phyloP scores from a whole-genome alignment of 2,113 vertebrate species.

The Machaerirhynchus nigripectus region DNA sequence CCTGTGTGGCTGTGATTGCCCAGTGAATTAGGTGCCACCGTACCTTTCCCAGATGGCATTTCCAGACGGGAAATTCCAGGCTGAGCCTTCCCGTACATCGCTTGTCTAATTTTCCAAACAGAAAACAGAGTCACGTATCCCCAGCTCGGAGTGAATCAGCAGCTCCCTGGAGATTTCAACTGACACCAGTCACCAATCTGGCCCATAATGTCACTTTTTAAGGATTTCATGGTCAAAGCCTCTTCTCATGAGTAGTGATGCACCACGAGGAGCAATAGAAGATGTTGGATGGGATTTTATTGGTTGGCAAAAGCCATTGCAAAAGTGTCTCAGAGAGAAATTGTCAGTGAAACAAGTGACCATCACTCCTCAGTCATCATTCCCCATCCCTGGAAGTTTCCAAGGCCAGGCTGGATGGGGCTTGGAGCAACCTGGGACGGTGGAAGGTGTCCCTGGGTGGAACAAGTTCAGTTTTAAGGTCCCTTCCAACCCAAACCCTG shows the following conservation, averaged over 20 bases:
- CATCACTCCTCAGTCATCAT: fast-evolving
- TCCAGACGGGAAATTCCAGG: background rate
- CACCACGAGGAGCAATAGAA: background rate
- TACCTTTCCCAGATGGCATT: background rate
- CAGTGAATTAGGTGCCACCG: background rate
- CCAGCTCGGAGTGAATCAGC: background rate
- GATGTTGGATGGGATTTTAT: background rate
- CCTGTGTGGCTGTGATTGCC: background rate
- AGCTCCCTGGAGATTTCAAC: background rate
- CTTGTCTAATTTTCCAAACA: background rate
- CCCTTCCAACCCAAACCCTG: background rate
- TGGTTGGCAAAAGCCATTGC: background rate
- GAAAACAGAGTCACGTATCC: background rate
- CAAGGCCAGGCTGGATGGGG: background rate
- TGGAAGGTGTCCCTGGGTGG: background rate
- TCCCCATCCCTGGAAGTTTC: background rate
- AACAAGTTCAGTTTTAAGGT: background rate
- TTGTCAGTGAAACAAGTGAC: background rate
- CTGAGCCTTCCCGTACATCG: background rate
- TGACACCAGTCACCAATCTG: background rate
- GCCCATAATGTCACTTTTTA: background rate
- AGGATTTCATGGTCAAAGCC: background rate
- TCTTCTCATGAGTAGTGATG: background rate
- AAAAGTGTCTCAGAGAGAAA: background rate
- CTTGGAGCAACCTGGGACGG: background rate